Conservation (phyloP, 2,113 vertebrate genomes). For the Tringa solitaria region DNA sequence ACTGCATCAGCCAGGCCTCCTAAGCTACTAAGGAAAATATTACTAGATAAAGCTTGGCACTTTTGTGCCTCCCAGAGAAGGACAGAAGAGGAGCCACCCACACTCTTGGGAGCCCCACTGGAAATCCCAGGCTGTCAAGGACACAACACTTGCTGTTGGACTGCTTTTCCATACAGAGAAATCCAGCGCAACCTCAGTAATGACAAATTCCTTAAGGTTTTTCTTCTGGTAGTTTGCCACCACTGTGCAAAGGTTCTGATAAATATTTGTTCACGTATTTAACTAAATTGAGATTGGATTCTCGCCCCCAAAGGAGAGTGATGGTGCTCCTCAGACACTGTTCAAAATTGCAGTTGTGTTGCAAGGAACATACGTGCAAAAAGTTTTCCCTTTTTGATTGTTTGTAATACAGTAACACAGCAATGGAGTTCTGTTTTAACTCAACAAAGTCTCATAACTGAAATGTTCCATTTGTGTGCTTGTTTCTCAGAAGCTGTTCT, state of each 20-base stretch:
- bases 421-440: neutral
- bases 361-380: neutral
- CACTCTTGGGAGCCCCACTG: neutral
- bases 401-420: neutral
- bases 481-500: neutral
- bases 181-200: neutral
- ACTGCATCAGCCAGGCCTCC: neutral
- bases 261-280: neutral
- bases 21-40: neutral
- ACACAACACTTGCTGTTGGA: neutral
- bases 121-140: neutral
- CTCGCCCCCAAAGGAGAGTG: neutral
- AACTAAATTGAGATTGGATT: neutral
- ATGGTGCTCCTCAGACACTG: neutral
- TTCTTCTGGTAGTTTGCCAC: neutral
- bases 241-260: neutral
- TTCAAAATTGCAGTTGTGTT: neutral
- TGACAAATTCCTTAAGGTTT: neutral
- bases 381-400: neutral
- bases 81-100: fast-evolving
- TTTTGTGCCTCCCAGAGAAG: neutral
- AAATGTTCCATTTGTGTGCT: neutral
- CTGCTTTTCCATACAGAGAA: neutral
- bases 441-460: neutral
- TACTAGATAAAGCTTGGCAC: neutral